A percentile compares a stretch with the other conserved stretches of the same genome.
Evolutionary conservation across 2,888 invertebrate species (phyloP).

Genomic region (Drosophila mimica): DNA sequence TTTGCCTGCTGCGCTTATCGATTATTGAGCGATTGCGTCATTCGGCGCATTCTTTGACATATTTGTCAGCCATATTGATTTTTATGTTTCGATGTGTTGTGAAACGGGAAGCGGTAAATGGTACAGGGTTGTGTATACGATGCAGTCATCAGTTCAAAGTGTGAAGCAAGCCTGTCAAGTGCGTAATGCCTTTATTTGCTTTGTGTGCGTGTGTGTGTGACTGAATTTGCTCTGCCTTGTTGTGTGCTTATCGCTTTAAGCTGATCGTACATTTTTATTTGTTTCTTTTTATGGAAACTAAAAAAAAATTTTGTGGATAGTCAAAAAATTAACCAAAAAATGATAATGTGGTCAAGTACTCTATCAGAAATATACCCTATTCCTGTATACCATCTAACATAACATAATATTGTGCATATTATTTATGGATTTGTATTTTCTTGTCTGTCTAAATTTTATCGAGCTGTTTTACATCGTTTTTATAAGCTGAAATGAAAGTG

Average conservation of each 20-base stretch:
- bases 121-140: constrained; percentile 16
- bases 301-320: neutral
- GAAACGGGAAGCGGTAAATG: constrained; percentile 31
- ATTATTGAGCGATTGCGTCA: constrained; percentile 49
- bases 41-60: constrained; percentile 27
- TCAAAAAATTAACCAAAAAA: neutral
- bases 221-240: neutral
- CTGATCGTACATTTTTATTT: neutral
- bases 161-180: constrained; percentile 15
- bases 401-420: too few species aligned
- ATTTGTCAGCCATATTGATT: constrained; percentile 14
- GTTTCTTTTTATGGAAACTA: neutral
- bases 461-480: too few species aligned
- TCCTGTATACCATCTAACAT: too few species aligned
- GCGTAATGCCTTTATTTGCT: constrained; percentile 23
- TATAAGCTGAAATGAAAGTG: too few species aligned
- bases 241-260: neutral
- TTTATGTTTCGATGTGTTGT: constrained; percentile 8
- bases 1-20: constrained; percentile 32
- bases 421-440: too few species aligned
- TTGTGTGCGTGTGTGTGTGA: constrained; percentile 8
- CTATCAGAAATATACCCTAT: neutral
- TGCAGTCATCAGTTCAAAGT: constrained; percentile 30
- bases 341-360: neutral
- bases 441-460: too few species aligned